phyloP scores from a whole-genome alignment of 1,140 invertebrate genomes.

The Orussus abietinus region DNA sequence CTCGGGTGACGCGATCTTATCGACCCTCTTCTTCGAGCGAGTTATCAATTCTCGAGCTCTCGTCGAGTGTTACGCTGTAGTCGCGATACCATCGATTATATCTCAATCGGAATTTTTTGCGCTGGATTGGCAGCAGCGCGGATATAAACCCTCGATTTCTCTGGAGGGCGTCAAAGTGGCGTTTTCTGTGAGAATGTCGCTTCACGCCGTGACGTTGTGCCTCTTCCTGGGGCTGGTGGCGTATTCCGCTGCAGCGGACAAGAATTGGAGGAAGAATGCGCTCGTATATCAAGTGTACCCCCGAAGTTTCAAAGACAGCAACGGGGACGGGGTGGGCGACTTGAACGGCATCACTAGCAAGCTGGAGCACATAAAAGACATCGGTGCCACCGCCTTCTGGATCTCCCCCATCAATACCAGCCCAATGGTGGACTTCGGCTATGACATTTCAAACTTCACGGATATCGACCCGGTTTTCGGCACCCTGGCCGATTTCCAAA shows the following conservation, averaged over 20 bases:
- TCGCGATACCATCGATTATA: too few relatives aligned
- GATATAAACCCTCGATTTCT: too few relatives aligned
- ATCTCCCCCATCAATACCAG: slow-evolving; percentile 60
- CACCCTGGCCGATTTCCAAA: slow-evolving; percentile 60
- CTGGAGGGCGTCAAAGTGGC: too few relatives aligned
- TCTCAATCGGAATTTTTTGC: too few relatives aligned
- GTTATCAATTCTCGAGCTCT: too few relatives aligned
- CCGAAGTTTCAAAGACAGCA: slow-evolving; percentile 72
- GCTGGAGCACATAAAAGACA: slow-evolving; percentile 61
- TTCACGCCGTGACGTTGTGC: too few relatives aligned
- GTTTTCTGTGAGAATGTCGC: too few relatives aligned
- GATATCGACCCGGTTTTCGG: slow-evolving; percentile 60
- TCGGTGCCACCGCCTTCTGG: slow-evolving; percentile 64
- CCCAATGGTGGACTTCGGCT: slow-evolving; percentile 62
- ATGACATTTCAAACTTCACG: slow-evolving; percentile 64
- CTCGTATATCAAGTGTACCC: slow-evolving; percentile 78
- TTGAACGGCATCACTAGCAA: slow-evolving; percentile 61
- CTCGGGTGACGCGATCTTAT: too few relatives aligned
- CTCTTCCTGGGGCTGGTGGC: slow-evolving; percentile 8
- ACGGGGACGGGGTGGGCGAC: slow-evolving; percentile 76
- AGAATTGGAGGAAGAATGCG: slow-evolving; percentile 70
- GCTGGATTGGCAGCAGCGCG: too few relatives aligned
- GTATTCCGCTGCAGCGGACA: not conserved
- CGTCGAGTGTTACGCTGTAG: too few relatives aligned
- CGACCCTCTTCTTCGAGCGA: too few relatives aligned